Percentiles rank a stretch among this genome's conserved stretches.
Evolutionary conservation across 92 coral and sea anemone species (phyloP).

Genomic region (Epizoanthus scotinus): DNA sequence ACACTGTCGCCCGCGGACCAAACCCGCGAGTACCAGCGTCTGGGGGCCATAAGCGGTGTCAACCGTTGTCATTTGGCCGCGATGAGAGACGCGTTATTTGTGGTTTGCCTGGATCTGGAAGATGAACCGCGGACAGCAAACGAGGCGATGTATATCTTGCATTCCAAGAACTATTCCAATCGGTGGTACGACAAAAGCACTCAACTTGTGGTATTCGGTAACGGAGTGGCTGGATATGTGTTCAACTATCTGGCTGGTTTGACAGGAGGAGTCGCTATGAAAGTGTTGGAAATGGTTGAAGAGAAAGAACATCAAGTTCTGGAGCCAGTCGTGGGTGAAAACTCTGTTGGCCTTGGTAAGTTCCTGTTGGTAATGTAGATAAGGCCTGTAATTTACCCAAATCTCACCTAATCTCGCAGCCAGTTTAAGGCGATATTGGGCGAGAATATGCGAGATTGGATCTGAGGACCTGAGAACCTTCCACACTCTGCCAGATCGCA

Average conservation of each 20-base stretch:
- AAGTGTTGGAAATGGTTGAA: conserved; percentile 60
- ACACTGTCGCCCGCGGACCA: conserved; percentile 60
- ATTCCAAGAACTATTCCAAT: conserved; percentile 70
- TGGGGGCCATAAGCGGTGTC: conserved; percentile 49
- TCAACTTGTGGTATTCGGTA: conserved; percentile 72
- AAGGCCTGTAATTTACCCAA: too few species aligned
- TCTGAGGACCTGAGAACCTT: too few species aligned
- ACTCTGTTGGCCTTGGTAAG: conserved; percentile 50
- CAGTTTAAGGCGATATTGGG: too few species aligned
- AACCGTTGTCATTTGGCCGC: conserved; percentile 57
- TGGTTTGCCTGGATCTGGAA: conserved; percentile 62
- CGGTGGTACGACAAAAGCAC: conserved; percentile 83
- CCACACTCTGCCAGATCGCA: too few species aligned
- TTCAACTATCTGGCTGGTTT: conserved; percentile 73
- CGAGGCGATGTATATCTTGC: conserved; percentile 68
- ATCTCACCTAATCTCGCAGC: too few species aligned
- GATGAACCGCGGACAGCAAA: conserved; percentile 69
- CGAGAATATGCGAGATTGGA: too few species aligned
- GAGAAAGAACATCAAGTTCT: conserved; percentile 55
- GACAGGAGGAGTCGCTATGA: conserved; percentile 75
- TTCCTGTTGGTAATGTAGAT: too few species aligned
- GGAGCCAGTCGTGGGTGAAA: conserved; percentile 14
- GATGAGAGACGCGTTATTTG: conserved; percentile 70
- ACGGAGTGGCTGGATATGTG: conserved; percentile 80
- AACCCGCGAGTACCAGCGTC: conserved; percentile 65